Percentiles rank a stretch among this genome's conserved stretches.
Evolutionary conservation across 92 coral and sea anemone genomes (phyloP).

Genomic region (Siderastrea siderea): DNA sequence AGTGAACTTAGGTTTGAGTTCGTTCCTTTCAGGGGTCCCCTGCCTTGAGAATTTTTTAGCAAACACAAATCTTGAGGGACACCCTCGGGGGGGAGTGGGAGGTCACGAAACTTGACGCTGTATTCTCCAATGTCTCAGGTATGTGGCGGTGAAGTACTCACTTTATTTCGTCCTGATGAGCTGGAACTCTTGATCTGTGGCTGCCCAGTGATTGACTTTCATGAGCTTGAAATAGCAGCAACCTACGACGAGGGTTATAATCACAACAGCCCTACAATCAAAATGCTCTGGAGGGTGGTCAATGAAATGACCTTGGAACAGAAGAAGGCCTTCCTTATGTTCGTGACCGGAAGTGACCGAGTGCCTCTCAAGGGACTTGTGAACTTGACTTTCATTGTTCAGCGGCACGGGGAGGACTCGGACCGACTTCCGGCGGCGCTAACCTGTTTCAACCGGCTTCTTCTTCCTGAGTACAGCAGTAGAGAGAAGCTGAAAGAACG

Average conservation of each 20-base stretch:
- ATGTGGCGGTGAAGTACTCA: slow-evolving; percentile 89
- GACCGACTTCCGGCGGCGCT: slow-evolving; percentile 93
- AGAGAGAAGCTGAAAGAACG: slow-evolving; percentile 78
- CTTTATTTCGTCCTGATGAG: slow-evolving; percentile 93
- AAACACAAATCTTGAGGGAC: no score
- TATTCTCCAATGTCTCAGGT: slow-evolving; percentile 60
- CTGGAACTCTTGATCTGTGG: slow-evolving; percentile 94
- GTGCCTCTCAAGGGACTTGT: slow-evolving; percentile 89
- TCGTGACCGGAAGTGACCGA: slow-evolving; percentile 97
- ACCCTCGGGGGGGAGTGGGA: no score
- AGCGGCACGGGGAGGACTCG: slow-evolving; percentile 89
- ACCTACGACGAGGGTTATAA: slow-evolving; percentile 91
- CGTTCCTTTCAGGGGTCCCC: no score
- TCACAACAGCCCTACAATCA: slow-evolving; percentile 82
- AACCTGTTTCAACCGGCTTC: slow-evolving; percentile 95
- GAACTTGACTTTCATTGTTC: slow-evolving; percentile 86
- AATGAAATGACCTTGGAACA: slow-evolving; percentile 84
- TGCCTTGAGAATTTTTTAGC: no score
- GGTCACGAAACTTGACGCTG: neutral
- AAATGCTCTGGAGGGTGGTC: slow-evolving; percentile 86
- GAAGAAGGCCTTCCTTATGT: slow-evolving; percentile 91
- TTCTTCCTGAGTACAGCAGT: slow-evolving; percentile 84
- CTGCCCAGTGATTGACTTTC: slow-evolving; percentile 89
- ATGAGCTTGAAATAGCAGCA: slow-evolving; percentile 85
- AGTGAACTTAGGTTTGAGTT: no score